Percentiles rank a stretch among this genome's conserved stretches.
Evolutionary conservation across 2,113 vertebrate species (phyloP).

Genomic region (Thymallus thymallus): DNA sequence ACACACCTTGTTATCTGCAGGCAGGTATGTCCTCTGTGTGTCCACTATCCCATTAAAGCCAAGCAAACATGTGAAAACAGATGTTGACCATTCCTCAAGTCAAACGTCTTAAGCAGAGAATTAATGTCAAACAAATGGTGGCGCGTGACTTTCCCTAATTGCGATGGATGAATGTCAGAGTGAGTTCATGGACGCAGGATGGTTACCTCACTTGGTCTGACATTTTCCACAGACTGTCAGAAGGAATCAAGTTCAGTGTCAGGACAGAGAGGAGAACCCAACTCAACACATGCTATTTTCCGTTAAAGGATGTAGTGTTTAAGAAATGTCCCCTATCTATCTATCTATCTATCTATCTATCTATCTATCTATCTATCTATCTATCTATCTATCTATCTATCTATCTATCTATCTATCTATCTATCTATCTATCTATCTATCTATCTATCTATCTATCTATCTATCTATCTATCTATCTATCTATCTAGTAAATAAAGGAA

Average conservation of each 20-base stretch:
- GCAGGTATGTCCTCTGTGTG: too few relatives aligned
- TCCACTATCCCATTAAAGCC: conserved; percentile 3
- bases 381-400: too few relatives aligned
- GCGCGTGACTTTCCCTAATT: neutral
- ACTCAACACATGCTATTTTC: conserved; percentile 20
- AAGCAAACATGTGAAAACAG: conserved; percentile 21
- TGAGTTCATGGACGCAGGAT: neutral
- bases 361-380: too few relatives aligned
- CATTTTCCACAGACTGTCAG: neutral
- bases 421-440: too few relatives aligned
- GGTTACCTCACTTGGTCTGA: conserved; percentile 20
- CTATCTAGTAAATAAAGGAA: conserved; percentile 41
- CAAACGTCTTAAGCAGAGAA: neutral
- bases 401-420: too few relatives aligned
- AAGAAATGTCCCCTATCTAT: too few relatives aligned
- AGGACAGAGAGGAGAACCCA: conserved; percentile 13
- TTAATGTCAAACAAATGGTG: neutral
- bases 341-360: too few relatives aligned
- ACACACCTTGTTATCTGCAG: conserved; percentile 1
- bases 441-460: too few relatives aligned
- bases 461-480: too few relatives aligned
- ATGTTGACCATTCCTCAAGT: conserved; percentile 8
- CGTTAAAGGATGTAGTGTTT: conserved; percentile 29
- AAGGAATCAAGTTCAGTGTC: neutral
- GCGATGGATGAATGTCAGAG: conserved; percentile 12